These are phyloP conservation scores for Caenorhabditis panamensis DNA, from an alignment of 2,888 invertebrate genomes.

Conservation along the genomic window DNA sequence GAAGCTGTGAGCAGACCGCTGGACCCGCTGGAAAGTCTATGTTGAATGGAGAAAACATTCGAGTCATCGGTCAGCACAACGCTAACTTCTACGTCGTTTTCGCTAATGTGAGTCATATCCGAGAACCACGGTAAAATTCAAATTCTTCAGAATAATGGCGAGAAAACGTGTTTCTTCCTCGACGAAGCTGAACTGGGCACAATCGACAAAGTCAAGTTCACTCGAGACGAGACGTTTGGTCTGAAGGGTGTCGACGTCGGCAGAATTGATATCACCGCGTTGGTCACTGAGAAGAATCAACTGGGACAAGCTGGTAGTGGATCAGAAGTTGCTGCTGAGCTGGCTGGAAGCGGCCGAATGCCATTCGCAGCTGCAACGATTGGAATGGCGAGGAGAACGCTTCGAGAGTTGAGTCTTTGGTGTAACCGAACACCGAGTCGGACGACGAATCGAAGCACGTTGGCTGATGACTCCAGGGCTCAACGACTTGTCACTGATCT, in stretches of 20 bases:
- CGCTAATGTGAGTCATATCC: constrained; percentile 57
- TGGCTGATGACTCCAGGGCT: constrained; percentile 55
- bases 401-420: constrained; percentile 62
- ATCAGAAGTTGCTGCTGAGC: constrained; percentile 58
- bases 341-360: constrained; percentile 60
- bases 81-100: constrained; percentile 78
- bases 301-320: constrained; percentile 58
- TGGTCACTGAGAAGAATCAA: constrained; percentile 54
- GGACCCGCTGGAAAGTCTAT: constrained; percentile 65
- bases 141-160: constrained; percentile 59
- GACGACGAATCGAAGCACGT: constrained; percentile 22
- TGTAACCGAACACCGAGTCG: constrained; percentile 66
- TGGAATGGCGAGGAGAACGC: constrained; percentile 63
- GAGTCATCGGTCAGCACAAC: constrained; percentile 70
- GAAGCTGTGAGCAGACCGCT: constrained; percentile 29
- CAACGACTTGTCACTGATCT: constrained; percentile 67
- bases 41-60: constrained; percentile 65
- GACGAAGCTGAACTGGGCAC: constrained; percentile 64
- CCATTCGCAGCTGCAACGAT: constrained; percentile 67
- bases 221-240: constrained; percentile 64
- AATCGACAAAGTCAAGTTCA: constrained; percentile 63
- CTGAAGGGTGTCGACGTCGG: constrained; percentile 69
- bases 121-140: neutral
- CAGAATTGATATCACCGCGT: constrained; percentile 48
- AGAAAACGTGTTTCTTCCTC: constrained; percentile 66